A percentile compares a stretch with the other conserved stretches of the same genome.
These are phyloP conservation scores for Dryobota labecula DNA, from an alignment of 2,888 invertebrate species.

Conservation along the genomic window DNA sequence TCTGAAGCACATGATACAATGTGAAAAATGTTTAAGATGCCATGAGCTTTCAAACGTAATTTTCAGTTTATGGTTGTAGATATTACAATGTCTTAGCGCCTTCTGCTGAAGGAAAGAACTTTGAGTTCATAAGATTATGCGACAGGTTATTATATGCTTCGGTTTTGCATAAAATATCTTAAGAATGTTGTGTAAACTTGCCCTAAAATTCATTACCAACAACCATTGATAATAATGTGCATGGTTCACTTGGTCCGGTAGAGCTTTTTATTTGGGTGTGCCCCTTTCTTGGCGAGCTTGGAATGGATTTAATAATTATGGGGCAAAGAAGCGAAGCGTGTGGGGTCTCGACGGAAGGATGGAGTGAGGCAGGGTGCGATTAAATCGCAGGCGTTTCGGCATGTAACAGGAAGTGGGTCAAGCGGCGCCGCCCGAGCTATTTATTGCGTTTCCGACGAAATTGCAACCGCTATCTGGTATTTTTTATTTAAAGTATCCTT, in stretches of 20 bases:
- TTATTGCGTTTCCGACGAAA: slow-evolving; percentile 88
- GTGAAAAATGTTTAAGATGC: slow-evolving; percentile 18
- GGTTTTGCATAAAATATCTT: slow-evolving; percentile 29
- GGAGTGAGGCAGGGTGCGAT: slow-evolving; percentile 86
- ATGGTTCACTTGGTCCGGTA: slow-evolving; percentile 66
- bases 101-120: not conserved
- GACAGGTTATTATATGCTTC: slow-evolving; percentile 10
- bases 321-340: slow-evolving; percentile 86
- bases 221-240: slow-evolving; percentile 64
- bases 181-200: slow-evolving; percentile 46
- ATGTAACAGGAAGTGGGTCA: slow-evolving; percentile 90
- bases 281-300: slow-evolving; percentile 80
- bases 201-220: slow-evolving; percentile 50
- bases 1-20: slow-evolving; percentile 9
- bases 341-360: slow-evolving; percentile 85
- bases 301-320: slow-evolving; percentile 89
- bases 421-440: slow-evolving; percentile 87
- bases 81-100: slow-evolving; percentile 3
- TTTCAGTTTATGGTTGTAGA: slow-evolving; percentile 4
- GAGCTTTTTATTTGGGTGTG: slow-evolving; percentile 75
- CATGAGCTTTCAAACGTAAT: slow-evolving; percentile 11
- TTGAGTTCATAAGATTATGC: slow-evolving; percentile 9
- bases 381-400: slow-evolving; percentile 89
- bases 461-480: slow-evolving; percentile 82
- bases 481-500: slow-evolving; percentile 67